These are phyloP conservation scores for Melanaphis sacchari DNA, from an alignment of 1,140 invertebrate species.

Conservation along the genomic window DNA sequence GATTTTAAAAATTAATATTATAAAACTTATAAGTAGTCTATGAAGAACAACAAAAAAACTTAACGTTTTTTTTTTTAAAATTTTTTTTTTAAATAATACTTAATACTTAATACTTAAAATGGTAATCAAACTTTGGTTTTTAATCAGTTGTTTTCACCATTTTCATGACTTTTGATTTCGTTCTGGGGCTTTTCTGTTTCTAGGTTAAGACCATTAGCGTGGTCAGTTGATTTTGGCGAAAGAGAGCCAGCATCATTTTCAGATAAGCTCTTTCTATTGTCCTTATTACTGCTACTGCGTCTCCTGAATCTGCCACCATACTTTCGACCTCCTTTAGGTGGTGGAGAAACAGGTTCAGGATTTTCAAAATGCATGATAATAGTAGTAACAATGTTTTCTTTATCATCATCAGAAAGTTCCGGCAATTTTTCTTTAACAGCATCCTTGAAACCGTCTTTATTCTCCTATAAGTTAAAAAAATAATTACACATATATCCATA, in stretches of 20 bases:
- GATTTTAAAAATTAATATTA: conserved; percentile 30
- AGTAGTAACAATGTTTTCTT: conserved; percentile 41
- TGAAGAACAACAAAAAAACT: conserved; percentile 56
- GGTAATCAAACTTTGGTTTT: conserved; percentile 49
- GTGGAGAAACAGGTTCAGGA: conserved; percentile 35
- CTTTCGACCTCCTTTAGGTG: background rate
- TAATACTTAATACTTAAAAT: conserved; percentile 54
- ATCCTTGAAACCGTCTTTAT: conserved; percentile 56
- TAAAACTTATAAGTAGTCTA: conserved; percentile 57
- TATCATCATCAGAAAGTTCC: conserved; percentile 52
- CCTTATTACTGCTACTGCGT: conserved; percentile 11
- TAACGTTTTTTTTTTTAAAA: conserved; percentile 30
- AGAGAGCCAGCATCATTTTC: conserved; percentile 4
- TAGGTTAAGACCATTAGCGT: background rate
- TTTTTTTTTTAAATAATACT: conserved; percentile 49
- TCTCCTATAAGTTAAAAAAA: conserved; percentile 27
- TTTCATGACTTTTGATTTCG: conserved; percentile 38
- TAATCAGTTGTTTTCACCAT: conserved; percentile 42
- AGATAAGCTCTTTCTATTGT: conserved; percentile 28
- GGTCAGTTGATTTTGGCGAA: background rate
- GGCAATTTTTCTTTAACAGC: conserved; percentile 54
- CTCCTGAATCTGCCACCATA: conserved; percentile 23
- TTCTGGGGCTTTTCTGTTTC: conserved; percentile 1
- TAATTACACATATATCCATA: background rate
- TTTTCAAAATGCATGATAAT: conserved; percentile 58